Conservation (phyloP, 2,113 vertebrate genomes). For the Megaceryle maxima region DNA sequence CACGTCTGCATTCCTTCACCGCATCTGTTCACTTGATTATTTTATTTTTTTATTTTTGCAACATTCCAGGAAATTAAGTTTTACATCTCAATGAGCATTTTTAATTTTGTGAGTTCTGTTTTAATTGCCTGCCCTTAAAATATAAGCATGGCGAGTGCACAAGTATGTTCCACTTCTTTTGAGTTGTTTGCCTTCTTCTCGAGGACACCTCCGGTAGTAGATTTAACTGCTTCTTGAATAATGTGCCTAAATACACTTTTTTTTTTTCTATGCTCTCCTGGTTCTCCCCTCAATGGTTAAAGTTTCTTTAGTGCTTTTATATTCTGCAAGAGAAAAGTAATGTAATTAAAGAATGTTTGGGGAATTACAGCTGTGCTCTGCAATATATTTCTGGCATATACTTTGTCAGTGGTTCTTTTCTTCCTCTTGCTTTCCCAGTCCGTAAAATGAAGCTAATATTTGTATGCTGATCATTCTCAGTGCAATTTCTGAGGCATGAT, state of each 20-base stretch:
- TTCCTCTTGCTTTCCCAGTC: constrained; percentile 14
- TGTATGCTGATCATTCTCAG: not conserved
- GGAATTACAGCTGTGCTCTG: constrained; percentile 36
- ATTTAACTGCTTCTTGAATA: not conserved
- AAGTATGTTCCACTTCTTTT: not conserved
- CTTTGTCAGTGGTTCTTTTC: constrained; percentile 8
- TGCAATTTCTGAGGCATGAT: not conserved
- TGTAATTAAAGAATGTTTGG: not conserved
- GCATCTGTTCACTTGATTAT: constrained; percentile 49
- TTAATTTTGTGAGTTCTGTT: constrained; percentile 44
- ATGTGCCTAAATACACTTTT: not conserved
- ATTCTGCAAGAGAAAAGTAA: constrained; percentile 31
- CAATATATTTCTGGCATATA: not conserved
- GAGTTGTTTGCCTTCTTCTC: not conserved
- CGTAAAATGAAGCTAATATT: constrained; percentile 13
- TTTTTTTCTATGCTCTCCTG: not conserved
- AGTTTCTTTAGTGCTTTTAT: constrained; percentile 2
- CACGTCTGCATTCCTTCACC: constrained; percentile 48
- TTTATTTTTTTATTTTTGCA: constrained; percentile 44
- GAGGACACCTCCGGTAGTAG: not conserved
- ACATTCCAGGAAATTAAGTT: constrained; percentile 64
- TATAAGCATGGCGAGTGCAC: not conserved
- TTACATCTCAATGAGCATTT: not conserved
- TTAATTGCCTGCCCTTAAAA: constrained; percentile 26
- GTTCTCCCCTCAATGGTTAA: constrained; percentile 17